Evolutionary conservation across 92 coral and sea anemone species (phyloP).

Genomic region (Siderastrea radians): DNA sequence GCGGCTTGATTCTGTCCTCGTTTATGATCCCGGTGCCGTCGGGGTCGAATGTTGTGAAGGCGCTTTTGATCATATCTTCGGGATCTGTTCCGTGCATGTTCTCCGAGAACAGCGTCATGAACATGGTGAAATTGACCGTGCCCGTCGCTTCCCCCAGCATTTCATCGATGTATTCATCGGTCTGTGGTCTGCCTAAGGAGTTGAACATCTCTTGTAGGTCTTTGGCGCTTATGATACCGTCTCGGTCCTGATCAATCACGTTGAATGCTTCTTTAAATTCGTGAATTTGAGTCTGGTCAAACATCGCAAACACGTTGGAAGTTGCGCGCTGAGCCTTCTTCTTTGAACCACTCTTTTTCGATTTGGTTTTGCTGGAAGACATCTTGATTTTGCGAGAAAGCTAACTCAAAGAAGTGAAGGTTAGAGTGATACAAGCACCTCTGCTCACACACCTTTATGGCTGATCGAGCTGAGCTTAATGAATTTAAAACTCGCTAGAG

Average conservation of each 20-base stretch:
- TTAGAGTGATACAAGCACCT: not conserved
- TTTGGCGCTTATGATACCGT: conserved; percentile 47
- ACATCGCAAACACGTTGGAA: conserved; percentile 62
- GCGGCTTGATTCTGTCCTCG: conserved; percentile 45
- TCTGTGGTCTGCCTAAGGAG: conserved; percentile 48
- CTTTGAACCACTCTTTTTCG: conserved; percentile 48
- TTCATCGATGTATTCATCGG: conserved; percentile 46
- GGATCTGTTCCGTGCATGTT: conserved; percentile 65
- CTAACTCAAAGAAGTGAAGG: not conserved
- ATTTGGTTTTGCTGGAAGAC: conserved; percentile 38
- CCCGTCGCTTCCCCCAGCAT: conserved; percentile 61
- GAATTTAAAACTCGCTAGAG: conserved; percentile 20
- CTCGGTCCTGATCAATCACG: conserved; percentile 56
- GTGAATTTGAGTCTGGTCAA: conserved; percentile 55
- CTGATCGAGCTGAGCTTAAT: conserved; percentile 4
- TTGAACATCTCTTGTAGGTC: conserved; percentile 52
- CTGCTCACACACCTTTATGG: conserved; percentile 1
- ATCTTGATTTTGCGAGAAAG: conserved; percentile 16
- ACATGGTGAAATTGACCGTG: conserved; percentile 53
- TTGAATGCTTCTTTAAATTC: conserved; percentile 65
- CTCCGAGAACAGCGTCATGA: conserved; percentile 67
- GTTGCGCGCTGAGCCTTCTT: conserved; percentile 64
- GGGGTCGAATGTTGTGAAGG: conserved; percentile 54
- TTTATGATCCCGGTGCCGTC: conserved; percentile 45
- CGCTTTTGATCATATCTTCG: conserved; percentile 55